Evolutionary conservation across 2,888 invertebrate species (phyloP).

Genomic region (Serrognathus titanus): DNA sequence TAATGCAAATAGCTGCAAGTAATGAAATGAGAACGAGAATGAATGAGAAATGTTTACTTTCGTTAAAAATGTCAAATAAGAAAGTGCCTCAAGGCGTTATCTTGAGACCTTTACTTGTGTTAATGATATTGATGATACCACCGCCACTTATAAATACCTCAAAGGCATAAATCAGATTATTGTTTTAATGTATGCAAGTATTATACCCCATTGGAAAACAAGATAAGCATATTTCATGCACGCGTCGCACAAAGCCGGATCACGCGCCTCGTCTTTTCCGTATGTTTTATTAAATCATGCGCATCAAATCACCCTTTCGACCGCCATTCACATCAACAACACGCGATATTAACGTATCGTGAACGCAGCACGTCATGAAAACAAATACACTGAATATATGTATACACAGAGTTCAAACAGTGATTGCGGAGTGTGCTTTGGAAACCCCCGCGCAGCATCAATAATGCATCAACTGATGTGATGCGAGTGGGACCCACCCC

Average conservation of each 20-base stretch:
- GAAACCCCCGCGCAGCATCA: slow-evolving; percentile 15
- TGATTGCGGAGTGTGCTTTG: slow-evolving; percentile 16
- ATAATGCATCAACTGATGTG: slow-evolving; percentile 4
- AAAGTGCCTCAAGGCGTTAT: no score
- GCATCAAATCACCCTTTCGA: slow-evolving; percentile 20
- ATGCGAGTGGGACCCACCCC: slow-evolving; percentile 16
- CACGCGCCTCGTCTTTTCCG: slow-evolving; percentile 20
- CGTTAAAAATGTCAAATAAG: no score
- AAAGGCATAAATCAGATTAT: no score
- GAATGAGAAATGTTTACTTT: no score
- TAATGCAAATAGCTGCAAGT: no score
- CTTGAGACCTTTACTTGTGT: no score
- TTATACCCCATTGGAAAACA: no score
- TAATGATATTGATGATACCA: no score
- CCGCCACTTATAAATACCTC: no score
- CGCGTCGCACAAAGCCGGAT: slow-evolving; percentile 16
- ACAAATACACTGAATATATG: slow-evolving; percentile 6
- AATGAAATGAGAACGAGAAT: no score
- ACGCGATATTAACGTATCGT: slow-evolving; percentile 4
- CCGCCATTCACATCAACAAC: slow-evolving; percentile 9
- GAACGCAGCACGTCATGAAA: slow-evolving; percentile 13
- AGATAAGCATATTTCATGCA: slow-evolving; percentile 18
- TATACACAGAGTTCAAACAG: slow-evolving; percentile 8
- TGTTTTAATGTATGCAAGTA: no score
- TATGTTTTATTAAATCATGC: slow-evolving; percentile 21